These are phyloP conservation scores for Hyppa rectilinea DNA, from an alignment of 2,888 invertebrate genomes.

Conservation along the genomic window DNA sequence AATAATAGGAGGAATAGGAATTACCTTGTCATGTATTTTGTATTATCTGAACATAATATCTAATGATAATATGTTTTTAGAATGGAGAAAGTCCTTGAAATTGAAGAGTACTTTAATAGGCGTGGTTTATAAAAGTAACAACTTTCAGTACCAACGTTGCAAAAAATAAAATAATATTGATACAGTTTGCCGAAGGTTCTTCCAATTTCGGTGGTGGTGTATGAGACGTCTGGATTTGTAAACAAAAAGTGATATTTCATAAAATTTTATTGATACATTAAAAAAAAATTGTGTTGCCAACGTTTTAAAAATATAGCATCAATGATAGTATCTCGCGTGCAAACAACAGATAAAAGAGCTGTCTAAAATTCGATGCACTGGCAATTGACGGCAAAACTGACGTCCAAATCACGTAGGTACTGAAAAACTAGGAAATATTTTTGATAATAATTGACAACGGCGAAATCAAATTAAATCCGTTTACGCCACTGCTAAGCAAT, in stretches of 20 bases:
- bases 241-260: no score
- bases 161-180: background rate
- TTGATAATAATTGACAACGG: constrained; percentile 19
- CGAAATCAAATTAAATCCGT: constrained; percentile 1
- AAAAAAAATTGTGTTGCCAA: background rate
- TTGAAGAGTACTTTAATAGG: background rate
- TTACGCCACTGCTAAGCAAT: background rate
- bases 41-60: background rate
- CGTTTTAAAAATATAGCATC: background rate
- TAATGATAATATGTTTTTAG: background rate
- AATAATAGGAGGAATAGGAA: no score
- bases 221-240: background rate
- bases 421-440: background rate
- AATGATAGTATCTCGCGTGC: background rate
- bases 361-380: background rate
- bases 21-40: background rate
- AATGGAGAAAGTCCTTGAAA: background rate
- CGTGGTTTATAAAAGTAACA: background rate
- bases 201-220: background rate
- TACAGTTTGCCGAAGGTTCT: background rate
- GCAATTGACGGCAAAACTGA: background rate
- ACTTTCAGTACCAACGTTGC: background rate
- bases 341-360: background rate
- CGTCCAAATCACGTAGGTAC: background rate
- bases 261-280: background rate